Base-by-base conservation (phyloP, 2,113 vertebrate genomes). In the Nibea coibor region DNA sequence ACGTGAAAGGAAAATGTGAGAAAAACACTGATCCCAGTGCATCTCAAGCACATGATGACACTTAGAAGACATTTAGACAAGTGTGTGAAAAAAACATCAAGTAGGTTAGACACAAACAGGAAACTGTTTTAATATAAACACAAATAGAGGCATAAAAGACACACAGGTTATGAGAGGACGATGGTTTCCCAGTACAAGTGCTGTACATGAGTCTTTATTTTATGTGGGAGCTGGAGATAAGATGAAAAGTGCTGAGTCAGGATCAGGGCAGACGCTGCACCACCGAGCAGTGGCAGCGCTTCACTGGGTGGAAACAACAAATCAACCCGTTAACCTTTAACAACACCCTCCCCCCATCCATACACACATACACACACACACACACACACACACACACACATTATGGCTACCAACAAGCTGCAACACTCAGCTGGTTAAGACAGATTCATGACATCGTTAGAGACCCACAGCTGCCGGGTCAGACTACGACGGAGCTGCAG, bases 181-280 rank as follows among this genome's bases (percentile, higher is more conserved):
- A 26, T 39, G 58, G 75, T 75, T 78, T 88, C 56, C 72, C 28
- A 76, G 45, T 53, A n/a, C 22, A 67, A 65, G 73, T 59, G 47
- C 75, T 68, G 67, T 77, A 73, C 22, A 31, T 42, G 17, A 56
- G 24, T 72, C 67, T 76, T 20, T 85, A 80, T 89, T 78, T 83
- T 54, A 72, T 89, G 74, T 73, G 86, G 89, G 83, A 80, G 64
- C 61, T 78, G n/a, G 53, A 82, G 87, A 92, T 92, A 80, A 92
- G 82, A 81, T 22, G 68, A 83, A 75, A 71, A 80, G 65, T 62
- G 82, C 69, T 1, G 58, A 85, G 88, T 92, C 90, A 89, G 80
- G 59, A 91, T 92, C 39, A 90, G 81, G 89, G 87, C 64, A 53
- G 79, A 80, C 6, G 48, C 72, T 62, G 64, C 69, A 63, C 66